Evolutionary conservation across 2,113 vertebrate genomes (phyloP).

Genomic region (Setophaga coronata): DNA sequence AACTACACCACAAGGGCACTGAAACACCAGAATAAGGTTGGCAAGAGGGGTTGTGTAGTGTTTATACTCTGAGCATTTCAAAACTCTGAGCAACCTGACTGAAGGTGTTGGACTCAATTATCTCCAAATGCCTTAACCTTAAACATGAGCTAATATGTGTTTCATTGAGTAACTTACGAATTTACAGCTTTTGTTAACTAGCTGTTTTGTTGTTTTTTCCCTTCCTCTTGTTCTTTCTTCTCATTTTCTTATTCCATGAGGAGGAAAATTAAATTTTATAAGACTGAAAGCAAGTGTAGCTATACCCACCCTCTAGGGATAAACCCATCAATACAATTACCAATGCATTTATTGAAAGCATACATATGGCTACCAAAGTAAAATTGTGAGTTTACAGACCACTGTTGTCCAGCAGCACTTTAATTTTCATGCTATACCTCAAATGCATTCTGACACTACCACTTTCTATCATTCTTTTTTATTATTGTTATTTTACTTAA

Average conservation of each 20-base stretch:
- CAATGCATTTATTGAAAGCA: neutral
- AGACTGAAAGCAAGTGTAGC: constrained; percentile 21
- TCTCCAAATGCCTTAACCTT: neutral
- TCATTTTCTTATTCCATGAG: neutral
- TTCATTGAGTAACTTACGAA: neutral
- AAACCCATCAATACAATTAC: constrained; percentile 16
- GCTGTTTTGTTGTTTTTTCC: neutral
- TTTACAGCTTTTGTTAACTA: neutral
- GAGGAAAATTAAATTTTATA: constrained; percentile 16
- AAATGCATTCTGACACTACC: neutral
- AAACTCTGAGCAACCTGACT: neutral
- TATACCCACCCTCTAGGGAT: neutral
- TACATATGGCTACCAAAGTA: neutral
- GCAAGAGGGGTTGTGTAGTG: rapidly evolving
- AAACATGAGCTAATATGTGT: neutral
- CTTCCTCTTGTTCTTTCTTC: neutral
- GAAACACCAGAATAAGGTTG: neutral
- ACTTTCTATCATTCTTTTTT: neutral
- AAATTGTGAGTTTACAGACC: neutral
- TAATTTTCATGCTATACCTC: neutral
- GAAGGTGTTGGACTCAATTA: neutral
- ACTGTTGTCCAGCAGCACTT: neutral
- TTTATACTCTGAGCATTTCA: neutral
- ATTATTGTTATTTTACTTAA: constrained; percentile 16
- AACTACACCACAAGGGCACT: neutral